Evolutionary conservation across 2,797 vertebrate species (phyloP), one percentile per base, ranked within the genome.

Genomic region (Glossophaga mutica): DNA sequence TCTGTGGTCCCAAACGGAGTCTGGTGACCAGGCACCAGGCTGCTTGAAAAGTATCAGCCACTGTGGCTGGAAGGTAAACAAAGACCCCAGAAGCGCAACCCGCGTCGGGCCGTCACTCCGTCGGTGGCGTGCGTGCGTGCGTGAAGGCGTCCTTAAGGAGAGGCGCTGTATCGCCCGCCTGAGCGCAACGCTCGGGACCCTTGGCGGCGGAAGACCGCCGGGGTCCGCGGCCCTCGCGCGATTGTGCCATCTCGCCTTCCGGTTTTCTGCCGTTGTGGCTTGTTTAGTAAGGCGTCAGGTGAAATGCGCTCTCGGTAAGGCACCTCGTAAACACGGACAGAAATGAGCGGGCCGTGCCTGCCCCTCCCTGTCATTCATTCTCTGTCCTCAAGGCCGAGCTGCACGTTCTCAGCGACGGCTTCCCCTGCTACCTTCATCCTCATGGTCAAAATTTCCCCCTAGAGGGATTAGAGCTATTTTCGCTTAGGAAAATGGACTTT

Each of bases 361-460:
- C 67, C 24, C 79, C 50, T 93, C 48, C 22, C 26, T 44, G 57
- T 11, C 34, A 44, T 4, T 52, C 34, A 44, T 4, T 46, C 37
- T 26, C 37, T 50, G 48, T 76, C 34, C 71, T 79, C 50, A 81
- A 87, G 16, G 76, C 79, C 87, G 83, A 55, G n/a, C 83, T 62
- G 18, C 52, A 59, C 18, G 22, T 65, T 65, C 81, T 71, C 44
- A 83, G 67, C 59, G 39, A 59, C 50, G 84, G 62, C 62, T 70
- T 94, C 90, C 93, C 70, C 94, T 16, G 11, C 91, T 50, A 86
- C 62, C 59, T 94, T 86, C 50, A 62, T 55, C 62, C 39, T 86
- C 73, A 0, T 44, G 59, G 81, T 81, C 50, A 16, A 2, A 24
- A 26, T 7, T 2, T 3, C 1, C 29, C 82, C 24, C 59, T 62